Percentiles rank a stretch among this genome's conserved stretches.
Conservation (phyloP, 2,888 invertebrate species). For the Sinodicranocentrus sp. region DNA sequence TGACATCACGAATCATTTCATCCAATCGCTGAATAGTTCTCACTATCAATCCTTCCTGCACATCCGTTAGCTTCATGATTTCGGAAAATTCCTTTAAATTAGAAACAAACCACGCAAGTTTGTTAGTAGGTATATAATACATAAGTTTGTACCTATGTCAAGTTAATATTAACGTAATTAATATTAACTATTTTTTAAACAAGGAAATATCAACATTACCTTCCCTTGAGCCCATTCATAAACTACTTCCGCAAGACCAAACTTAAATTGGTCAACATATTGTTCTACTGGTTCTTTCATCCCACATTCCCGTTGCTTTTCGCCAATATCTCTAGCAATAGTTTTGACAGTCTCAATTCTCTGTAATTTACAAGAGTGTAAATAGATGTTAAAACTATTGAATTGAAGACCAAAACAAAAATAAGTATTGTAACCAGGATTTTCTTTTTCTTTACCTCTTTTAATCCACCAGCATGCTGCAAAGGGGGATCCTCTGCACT, state of each 20-base stretch:
- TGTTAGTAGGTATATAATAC: too few relatives aligned
- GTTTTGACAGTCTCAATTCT: slow-evolving; percentile 85
- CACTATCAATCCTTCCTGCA: slow-evolving; percentile 99
- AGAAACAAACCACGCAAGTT: too few relatives aligned
- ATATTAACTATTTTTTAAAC: background rate
- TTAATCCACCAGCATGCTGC: slow-evolving; percentile 81
- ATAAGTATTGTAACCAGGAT: background rate
- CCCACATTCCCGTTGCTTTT: slow-evolving; percentile 83
- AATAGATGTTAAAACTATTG: too few relatives aligned
- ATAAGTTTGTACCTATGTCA: background rate
- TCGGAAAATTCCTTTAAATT: slow-evolving; percentile 90
- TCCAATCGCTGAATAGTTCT: slow-evolving; percentile 97
- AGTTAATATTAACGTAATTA: background rate
- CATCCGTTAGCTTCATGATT: slow-evolving; percentile 94
- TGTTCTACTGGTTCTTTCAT: slow-evolving; percentile 80
- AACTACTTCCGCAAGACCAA: slow-evolving; percentile 95
- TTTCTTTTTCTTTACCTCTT: slow-evolving; percentile 79
- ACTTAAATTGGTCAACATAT: slow-evolving; percentile 86
- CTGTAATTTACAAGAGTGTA: slow-evolving; percentile 78
- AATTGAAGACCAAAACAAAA: slow-evolving; percentile 12
- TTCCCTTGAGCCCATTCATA: slow-evolving; percentile 97
- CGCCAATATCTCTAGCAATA: slow-evolving; percentile 85
- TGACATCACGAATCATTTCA: slow-evolving; percentile 93
- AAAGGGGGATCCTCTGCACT: slow-evolving; percentile 82
- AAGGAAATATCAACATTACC: slow-evolving; percentile 79